Evolutionary conservation across 2,797 vertebrate genomes (phyloP).

Genomic region (Monodelphis domestica): DNA sequence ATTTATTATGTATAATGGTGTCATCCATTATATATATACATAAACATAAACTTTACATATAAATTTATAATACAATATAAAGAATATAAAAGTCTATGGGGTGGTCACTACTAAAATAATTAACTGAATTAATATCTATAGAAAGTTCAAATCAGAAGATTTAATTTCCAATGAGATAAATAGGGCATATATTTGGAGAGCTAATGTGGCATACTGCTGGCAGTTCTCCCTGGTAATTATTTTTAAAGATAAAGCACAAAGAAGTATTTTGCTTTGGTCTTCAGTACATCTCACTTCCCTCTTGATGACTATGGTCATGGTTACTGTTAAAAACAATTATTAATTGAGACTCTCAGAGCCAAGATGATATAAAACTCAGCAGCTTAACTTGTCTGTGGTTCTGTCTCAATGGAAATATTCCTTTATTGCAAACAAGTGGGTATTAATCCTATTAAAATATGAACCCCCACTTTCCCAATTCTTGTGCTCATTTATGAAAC

Average conservation of each 20-base stretch:
- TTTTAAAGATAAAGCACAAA: conserved; percentile 16
- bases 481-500: background rate
- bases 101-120: conserved; percentile 57
- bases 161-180: conserved; percentile 56
- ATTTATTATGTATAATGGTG: too few relatives aligned
- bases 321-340: background rate
- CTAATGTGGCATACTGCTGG: conserved; percentile 51
- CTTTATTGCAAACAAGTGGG: background rate
- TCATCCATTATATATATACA: too few relatives aligned
- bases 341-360: background rate
- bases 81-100: conserved; percentile 45
- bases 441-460: background rate
- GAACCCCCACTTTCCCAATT: too few relatives aligned
- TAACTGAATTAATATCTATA: conserved; percentile 61
- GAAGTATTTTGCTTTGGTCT: background rate
- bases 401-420: background rate
- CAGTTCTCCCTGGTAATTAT: conserved; percentile 28
- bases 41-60: too few relatives aligned
- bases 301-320: background rate
- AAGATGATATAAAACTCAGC: background rate
- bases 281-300: background rate
- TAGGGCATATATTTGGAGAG: conserved; percentile 49
- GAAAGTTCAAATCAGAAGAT: conserved; percentile 48
- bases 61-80: too few relatives aligned
- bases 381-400: background rate